Evolutionary conservation across 2,888 invertebrate species (phyloP).

Genomic region (Frankliniella intonsa): DNA sequence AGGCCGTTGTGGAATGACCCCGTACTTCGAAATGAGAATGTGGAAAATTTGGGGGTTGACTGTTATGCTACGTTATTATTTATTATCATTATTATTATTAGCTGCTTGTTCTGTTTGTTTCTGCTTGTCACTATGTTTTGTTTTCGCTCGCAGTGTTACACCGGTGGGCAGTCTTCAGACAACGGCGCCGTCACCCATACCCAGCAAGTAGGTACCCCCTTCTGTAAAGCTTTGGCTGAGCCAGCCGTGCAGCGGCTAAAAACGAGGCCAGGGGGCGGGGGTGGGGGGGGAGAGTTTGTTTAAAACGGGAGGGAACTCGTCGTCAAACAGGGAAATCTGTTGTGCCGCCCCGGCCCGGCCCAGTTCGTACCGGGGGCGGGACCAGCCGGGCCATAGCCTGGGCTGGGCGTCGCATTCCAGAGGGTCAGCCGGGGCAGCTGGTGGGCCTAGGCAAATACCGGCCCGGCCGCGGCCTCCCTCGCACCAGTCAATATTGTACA

Average conservation of each 20-base stretch:
- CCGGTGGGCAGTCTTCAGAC: conserved; percentile 2
- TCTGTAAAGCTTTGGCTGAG: background rate
- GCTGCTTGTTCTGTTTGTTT: conserved; percentile 22
- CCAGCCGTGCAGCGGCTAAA: background rate
- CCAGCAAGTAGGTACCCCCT: conserved; percentile 12
- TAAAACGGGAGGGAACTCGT: background rate
- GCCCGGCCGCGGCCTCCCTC: no score
- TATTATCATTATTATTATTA: background rate
- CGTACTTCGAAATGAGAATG: background rate
- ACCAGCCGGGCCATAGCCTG: no score
- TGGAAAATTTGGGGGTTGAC: background rate
- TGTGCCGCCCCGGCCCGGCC: background rate
- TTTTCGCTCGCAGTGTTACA: conserved; percentile 22
- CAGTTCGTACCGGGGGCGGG: no score
- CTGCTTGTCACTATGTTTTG: conserved; percentile 22
- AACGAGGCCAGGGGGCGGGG: background rate
- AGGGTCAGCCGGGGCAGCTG: no score
- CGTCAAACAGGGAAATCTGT: no score
- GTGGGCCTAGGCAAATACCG: no score
- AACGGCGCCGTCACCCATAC: conserved; percentile 21
- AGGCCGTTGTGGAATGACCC: background rate
- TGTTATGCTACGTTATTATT: no score
- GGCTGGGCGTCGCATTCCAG: no score
- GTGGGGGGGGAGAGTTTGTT: background rate
- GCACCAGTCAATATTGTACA: no score